phyloP scores from a whole-genome alignment of 2,113 vertebrate genomes.

The Isichthys henryi region DNA sequence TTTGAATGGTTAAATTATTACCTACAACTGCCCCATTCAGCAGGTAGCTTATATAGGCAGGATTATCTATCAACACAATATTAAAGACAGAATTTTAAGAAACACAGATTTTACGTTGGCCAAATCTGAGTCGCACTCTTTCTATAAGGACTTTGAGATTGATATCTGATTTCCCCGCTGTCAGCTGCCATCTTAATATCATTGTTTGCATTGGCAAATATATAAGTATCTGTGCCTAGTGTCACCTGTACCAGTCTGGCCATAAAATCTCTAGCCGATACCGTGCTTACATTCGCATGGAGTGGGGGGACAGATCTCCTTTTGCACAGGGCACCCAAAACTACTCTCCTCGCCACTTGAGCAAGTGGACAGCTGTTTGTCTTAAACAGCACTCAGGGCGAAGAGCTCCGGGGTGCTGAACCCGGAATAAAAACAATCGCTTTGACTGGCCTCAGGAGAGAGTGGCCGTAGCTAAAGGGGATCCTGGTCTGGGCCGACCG shows the following conservation, averaged over 20 bases:
- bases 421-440: constrained; percentile 61
- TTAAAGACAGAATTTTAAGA: not conserved
- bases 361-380: constrained; percentile 48
- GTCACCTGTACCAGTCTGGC: not conserved
- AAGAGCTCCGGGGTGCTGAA: constrained; percentile 56
- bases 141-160: not conserved
- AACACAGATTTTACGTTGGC: not conserved
- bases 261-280: not conserved
- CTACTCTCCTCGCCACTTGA: not conserved
- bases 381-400: constrained; percentile 57
- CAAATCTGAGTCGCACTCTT: not conserved
- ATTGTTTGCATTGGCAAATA: not conserved
- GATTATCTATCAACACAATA: not conserved
- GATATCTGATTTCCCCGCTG: not conserved
- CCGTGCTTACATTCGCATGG: not conserved
- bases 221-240: not conserved
- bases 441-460: constrained; percentile 56
- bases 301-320: not conserved
- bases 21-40: not conserved
- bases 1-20: not conserved
- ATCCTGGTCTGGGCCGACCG: constrained; percentile 51
- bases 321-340: not conserved
- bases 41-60: not conserved
- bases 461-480: constrained; percentile 59
- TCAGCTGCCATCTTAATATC: not conserved